Percentiles rank a stretch among this genome's conserved stretches.
Evolutionary conservation across 2,113 vertebrate genomes (phyloP).

Genomic region (Salvelinus namaycush): DNA sequence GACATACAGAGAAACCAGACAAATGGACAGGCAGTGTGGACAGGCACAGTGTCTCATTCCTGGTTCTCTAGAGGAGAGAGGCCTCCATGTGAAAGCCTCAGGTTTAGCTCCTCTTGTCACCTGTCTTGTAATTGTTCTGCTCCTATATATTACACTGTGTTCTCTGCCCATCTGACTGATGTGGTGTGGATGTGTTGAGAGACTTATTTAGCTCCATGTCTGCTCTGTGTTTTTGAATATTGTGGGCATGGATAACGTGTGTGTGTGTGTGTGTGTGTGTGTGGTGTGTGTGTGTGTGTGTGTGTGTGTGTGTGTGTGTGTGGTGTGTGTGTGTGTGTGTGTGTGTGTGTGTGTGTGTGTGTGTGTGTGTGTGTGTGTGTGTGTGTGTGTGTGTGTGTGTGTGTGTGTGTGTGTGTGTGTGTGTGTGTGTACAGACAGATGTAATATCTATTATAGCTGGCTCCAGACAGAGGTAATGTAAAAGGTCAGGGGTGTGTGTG

Average conservation of each 20-base stretch:
- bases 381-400: too few species aligned
- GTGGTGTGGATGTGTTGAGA: background rate
- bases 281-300: too few species aligned
- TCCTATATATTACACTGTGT: background rate
- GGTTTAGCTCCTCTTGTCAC: background rate
- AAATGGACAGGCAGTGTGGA: too few species aligned
- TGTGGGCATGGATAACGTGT: background rate
- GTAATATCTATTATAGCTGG: constrained; percentile 27
- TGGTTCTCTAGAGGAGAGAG: too few species aligned
- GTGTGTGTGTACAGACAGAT: too few species aligned
- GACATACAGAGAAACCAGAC: too few species aligned
- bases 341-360: background rate
- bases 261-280: too few species aligned
- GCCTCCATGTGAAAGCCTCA: background rate
- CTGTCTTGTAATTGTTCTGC: background rate
- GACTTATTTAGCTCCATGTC: background rate
- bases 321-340: too few species aligned
- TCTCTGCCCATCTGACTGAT: background rate
- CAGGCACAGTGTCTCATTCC: too few species aligned
- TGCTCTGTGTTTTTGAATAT: background rate
- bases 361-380: too few species aligned
- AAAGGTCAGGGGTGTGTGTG: constrained; percentile 58
- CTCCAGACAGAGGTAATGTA: constrained; percentile 50
- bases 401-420: too few species aligned
- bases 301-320: too few species aligned